Evolutionary conservation across 2,888 invertebrate species (phyloP).

Genomic region (Cordilura impudica): DNA sequence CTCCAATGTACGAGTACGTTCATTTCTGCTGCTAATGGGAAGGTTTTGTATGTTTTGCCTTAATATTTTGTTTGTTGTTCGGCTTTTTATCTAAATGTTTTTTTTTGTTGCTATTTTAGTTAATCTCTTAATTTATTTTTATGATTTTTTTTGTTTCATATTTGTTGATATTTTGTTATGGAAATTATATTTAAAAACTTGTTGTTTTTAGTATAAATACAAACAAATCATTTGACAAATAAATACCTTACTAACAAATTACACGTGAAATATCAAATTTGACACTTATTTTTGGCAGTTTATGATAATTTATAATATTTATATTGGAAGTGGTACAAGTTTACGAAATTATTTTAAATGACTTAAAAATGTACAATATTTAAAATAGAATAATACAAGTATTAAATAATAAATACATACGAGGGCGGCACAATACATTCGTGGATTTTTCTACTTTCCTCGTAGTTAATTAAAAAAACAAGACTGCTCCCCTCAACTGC

Average conservation of each 20-base stretch:
- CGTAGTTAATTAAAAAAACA: no score
- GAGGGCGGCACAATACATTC: no score
- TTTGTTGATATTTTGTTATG: constrained; percentile 61
- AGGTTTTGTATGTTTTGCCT: constrained; percentile 15
- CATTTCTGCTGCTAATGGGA: not conserved
- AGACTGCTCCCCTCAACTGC: no score
- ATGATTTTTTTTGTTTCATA: constrained; percentile 36
- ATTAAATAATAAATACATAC: no score
- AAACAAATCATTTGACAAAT: constrained; percentile 21
- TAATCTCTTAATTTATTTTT: constrained; percentile 66
- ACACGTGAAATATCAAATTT: constrained; percentile 21
- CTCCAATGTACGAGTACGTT: not conserved
- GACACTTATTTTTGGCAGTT: constrained; percentile 25
- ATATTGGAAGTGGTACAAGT: no score
- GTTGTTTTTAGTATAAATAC: constrained; percentile 16
- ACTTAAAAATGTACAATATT: no score
- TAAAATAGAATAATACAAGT: no score
- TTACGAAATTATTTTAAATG: no score
- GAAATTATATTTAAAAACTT: constrained; percentile 49
- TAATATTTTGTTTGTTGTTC: constrained; percentile 21
- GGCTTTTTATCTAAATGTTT: not conserved
- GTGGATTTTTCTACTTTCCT: no score
- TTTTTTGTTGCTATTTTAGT: constrained; percentile 12
- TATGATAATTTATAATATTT: constrained; percentile 31
- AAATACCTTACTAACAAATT: not conserved